Conservation (phyloP, 2,888 invertebrate genomes). For the Cryptocheilus praepositus region DNA sequence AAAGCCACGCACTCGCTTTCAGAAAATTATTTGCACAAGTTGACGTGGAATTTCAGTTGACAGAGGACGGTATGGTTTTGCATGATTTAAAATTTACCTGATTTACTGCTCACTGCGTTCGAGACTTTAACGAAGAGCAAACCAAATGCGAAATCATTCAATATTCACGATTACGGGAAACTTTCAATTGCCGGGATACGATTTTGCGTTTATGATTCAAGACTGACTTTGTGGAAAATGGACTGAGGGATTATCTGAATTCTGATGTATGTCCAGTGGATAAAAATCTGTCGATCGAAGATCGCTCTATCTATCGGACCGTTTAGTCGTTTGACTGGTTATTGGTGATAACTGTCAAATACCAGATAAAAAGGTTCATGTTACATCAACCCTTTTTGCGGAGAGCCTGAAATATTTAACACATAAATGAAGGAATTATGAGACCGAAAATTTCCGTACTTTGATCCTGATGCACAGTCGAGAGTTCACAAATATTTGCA, state of each 20-base stretch:
- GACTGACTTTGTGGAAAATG: too few species aligned
- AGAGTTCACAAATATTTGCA: conserved; percentile 1
- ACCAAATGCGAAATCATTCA: too few species aligned
- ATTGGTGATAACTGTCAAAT: conserved; percentile 22
- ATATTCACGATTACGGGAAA: too few species aligned
- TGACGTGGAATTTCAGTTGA: background rate
- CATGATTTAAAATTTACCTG: too few species aligned
- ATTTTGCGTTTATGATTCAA: too few species aligned
- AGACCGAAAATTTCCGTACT: conserved; percentile 32
- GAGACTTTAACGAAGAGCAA: too few species aligned
- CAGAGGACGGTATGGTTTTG: too few species aligned
- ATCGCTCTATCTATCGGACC: background rate
- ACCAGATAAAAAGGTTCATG: conserved; percentile 14
- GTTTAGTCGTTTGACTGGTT: background rate
- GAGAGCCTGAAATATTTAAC: conserved; percentile 15
- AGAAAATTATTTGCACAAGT: background rate
- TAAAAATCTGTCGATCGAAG: too few species aligned
- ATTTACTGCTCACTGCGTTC: too few species aligned
- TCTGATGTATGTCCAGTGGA: too few species aligned
- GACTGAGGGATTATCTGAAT: too few species aligned
- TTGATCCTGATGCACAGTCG: conserved; percentile 18
- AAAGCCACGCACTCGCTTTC: background rate
- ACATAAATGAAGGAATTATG: conserved; percentile 22
- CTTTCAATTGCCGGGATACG: too few species aligned
- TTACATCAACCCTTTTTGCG: conserved; percentile 22